Evolutionary conservation across 2,888 invertebrate species (phyloP).

Genomic region (Aphodius sticticus): DNA sequence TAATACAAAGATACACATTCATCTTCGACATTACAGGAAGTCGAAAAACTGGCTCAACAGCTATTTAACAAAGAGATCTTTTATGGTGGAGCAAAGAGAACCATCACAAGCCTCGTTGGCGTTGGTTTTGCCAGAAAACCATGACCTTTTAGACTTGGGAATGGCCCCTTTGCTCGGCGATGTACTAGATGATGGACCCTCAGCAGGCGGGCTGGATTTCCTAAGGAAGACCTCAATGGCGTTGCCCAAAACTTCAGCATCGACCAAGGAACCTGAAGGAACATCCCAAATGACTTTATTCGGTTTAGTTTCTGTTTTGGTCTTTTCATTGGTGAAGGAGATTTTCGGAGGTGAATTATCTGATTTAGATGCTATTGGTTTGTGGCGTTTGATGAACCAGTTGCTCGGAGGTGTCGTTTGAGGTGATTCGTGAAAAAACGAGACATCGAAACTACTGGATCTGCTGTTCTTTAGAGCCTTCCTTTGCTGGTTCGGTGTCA

Average conservation of each 20-base stretch:
- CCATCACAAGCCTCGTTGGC: slow-evolving; percentile 78
- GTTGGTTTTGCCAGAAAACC: slow-evolving; percentile 71
- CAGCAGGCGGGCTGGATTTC: slow-evolving; percentile 64
- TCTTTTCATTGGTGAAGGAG: slow-evolving; percentile 69
- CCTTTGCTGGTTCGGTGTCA: slow-evolving; percentile 62
- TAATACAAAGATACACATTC: not conserved
- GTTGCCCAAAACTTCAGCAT: slow-evolving; percentile 81
- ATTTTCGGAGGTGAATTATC: slow-evolving; percentile 61
- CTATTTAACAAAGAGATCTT: slow-evolving; percentile 88
- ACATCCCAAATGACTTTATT: slow-evolving; percentile 76
- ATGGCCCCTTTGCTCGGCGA: slow-evolving; percentile 56
- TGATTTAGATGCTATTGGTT: slow-evolving; percentile 71
- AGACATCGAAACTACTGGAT: slow-evolving; percentile 86
- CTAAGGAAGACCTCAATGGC: slow-evolving; percentile 85
- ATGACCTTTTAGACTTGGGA: slow-evolving; percentile 56
- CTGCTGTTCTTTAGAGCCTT: slow-evolving; percentile 73
- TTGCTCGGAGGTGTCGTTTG: slow-evolving; percentile 64
- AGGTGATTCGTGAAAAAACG: slow-evolving; percentile 68
- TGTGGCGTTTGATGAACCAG: slow-evolving; percentile 82
- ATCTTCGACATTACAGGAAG: slow-evolving; percentile 21
- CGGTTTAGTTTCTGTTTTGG: slow-evolving; percentile 23
- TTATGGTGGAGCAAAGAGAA: slow-evolving; percentile 82
- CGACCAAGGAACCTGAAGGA: slow-evolving; percentile 79
- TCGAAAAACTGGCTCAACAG: slow-evolving; percentile 47
- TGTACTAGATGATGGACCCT: slow-evolving; percentile 43